Base-by-base conservation (phyloP, 37 sponge, comb jelly and placozoan species). In the Oopsacas minuta region DNA sequence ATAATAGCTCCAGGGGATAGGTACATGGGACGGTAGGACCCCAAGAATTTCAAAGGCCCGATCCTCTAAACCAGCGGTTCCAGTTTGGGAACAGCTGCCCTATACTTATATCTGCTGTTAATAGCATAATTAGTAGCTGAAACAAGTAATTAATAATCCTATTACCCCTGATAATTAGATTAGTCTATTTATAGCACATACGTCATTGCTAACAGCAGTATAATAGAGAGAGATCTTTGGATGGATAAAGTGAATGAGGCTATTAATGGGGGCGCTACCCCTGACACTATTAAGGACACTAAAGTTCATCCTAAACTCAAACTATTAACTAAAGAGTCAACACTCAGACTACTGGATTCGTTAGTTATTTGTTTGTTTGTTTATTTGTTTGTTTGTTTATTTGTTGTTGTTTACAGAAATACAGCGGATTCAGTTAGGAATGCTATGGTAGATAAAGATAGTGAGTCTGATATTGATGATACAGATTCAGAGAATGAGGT, bases 391-490 rank as follows among this genome's bases (percentile, higher is more conserved):
- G 75, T 61, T 10, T 61, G 22, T 12, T 61, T 61, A 34, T 61
- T 61, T 61, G 75, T 61, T 61, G 22, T 61, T 61, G 75, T 61
- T 61, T 61, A 61, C 75, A 61, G 75, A 61, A 34, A 61, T n/a
- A 12, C 22, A 3, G 75, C 75, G 20, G 75, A 61, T 3, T 25
- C 28, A 3, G 75, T 61, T 5, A 61, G 75, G 22, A 25, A 5
- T 34, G 75, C 75, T 25, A 61, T 61, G 75, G 22, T 34, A 20
- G 28, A 61, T 34, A 61, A 12, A 61, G 75, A n/a, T 34, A n/a
- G 75, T 5, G 75, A 61, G 30, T 61, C 75, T 61, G 75, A 61
- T 34, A 61, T 61, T 61, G 75, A 61, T 61, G 75, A 61, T n/a
- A 61, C 75, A 61, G 75, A 61, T 61, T 61, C 75, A 61, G 75